Evolutionary conservation across 2,888 invertebrate genomes (phyloP), one percentile per base, ranked within the genome.

Genomic region (Stenodema calcarata): DNA sequence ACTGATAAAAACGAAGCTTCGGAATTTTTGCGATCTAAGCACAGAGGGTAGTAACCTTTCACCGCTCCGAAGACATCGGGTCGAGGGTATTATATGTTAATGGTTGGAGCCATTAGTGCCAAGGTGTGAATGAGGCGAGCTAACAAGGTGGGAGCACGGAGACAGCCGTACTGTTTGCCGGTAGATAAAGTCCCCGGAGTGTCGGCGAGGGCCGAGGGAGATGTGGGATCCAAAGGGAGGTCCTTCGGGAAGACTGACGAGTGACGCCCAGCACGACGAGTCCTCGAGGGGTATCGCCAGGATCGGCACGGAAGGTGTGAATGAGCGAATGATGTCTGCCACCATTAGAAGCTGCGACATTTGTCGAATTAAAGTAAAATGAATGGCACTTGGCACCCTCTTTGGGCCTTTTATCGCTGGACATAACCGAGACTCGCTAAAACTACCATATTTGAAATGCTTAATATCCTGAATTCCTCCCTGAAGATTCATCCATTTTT

Each of bases 121-220:
- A 30, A 86, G 78, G 86, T 86, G 86, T 86, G 86, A 86, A 86
- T 86, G 86, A 86, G 86, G 41, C 27, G 80, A 75, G 44, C 47
- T 86, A 86, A 86, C 86, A 86, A 86, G 86, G 62, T 54, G 83
- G 83, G 80, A 80, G 81, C 86, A 86, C 86, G 81, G 69, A 80
- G 54, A 86, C 62, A 54, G 54, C 27, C 28, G 47, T 62, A 27
- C 62, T 62, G 23, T 62, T 62, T 18, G 27, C 50, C n/a, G 62
- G 23, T 23, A 62, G 62, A 62, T 62, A 62, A 50, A 62, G 62
- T 62, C 62, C 62, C 11, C 11, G 35, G 35, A 35, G 54, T 18
- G 3, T 18, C 18, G 62, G 62, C 18, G 18, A 23, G 27, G 23
- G 4, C 9, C 62, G 18, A 18, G 11, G 23, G 62, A 27, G 62